Base-by-base conservation (phyloP, 2,888 invertebrate species). In the Panopea generosa region DNA sequence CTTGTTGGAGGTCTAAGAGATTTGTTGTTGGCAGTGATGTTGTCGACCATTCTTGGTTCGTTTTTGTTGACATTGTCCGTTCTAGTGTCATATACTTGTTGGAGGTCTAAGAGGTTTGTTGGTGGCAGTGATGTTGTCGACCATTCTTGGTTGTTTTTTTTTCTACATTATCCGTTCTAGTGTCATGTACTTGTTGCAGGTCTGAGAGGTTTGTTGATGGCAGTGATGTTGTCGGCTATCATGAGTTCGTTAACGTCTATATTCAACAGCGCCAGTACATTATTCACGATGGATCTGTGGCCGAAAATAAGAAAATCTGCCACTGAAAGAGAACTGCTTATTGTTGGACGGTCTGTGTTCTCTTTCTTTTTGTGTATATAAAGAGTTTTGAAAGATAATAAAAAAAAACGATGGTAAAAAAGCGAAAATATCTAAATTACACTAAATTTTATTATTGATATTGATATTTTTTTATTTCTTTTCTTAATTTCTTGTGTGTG, bases 241-340 rank as follows among this genome's bases (percentile, higher is more conserved):
- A n/a, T n/a, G n/a, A n/a, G n/a, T n/a, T n/a, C n/a, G n/a, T n/a
- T n/a, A n/a, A n/a, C n/a, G n/a, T n/a, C n/a, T n/a, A n/a, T n/a
- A n/a, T n/a, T n/a, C n/a, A n/a, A 85, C 70, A 82, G 82, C 26
- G 78, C 85, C 3, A 85, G 86, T 56, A 84, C 86, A 14, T 24
- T 86, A 9, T 85, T 85, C 56, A 84, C 86, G 7, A 81, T 86
- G 73, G 85, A 85, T 45, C 38, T 86, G 11, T 86, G 81, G 80
- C 65, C 72, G 3, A 73, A 71, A 52, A 45, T 79, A 2, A 57
- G 83, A 43, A 26, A 22, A 7, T 6, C 40, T 7, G 78, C 83
- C 18, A 52, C 77, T 1, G 74, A 80, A 40, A 60, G 77, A 43
- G 84, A 85, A 67, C 65, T 80, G 7, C 69, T 85, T 0, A 59